phyloP scores from a whole-genome alignment of 1,140 invertebrate species.

The Rhizoglyphus robini region DNA sequence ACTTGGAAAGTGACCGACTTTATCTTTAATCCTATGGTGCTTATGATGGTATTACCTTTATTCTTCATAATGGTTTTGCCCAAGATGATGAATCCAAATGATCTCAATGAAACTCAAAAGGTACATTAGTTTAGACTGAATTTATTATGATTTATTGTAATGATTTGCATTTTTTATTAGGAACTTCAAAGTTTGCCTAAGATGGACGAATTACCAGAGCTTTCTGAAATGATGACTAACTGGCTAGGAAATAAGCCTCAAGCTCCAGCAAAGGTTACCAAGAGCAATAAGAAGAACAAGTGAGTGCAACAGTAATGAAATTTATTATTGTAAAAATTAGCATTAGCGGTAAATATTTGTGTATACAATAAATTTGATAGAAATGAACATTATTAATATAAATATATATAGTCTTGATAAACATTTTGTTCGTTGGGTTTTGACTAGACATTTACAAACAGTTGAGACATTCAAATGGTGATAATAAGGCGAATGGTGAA shows the following conservation, averaged over 20 bases:
- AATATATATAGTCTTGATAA: not conserved
- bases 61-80: constrained; percentile 80
- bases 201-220: constrained; percentile 73
- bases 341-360: too few species aligned
- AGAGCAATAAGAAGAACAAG: constrained; percentile 51
- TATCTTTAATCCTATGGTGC: constrained; percentile 88
- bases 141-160: too few species aligned
- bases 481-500: too few species aligned
- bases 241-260: constrained; percentile 22
- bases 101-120: constrained; percentile 82
- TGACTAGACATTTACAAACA: too few species aligned
- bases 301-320: too few species aligned
- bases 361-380: not conserved
- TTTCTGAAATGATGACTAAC: constrained; percentile 69
- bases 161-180: constrained; percentile 30
- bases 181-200: constrained; percentile 78
- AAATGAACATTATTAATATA: not conserved
- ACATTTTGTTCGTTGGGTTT: not conserved
- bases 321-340: too few species aligned
- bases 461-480: too few species aligned
- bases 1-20: constrained; percentile 91
- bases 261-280: too few species aligned
- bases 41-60: constrained; percentile 91
- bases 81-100: constrained; percentile 75
- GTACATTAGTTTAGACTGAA: constrained; percentile 36